Evolutionary conservation across 2,797 vertebrate species (phyloP).

Genomic region (Malacoraja senta): DNA sequence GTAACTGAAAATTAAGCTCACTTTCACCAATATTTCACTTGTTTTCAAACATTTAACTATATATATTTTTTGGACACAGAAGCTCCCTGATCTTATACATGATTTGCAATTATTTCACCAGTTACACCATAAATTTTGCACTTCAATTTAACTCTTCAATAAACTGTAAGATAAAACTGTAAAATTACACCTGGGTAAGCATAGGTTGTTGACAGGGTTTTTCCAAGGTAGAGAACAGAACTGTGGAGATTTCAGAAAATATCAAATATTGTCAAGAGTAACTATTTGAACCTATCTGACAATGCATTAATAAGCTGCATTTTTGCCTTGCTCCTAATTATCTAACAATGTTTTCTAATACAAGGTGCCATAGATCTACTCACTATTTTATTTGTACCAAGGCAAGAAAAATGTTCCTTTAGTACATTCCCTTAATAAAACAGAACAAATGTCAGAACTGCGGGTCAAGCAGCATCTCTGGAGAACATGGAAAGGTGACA

Average conservation of each 20-base stretch:
- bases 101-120: background rate
- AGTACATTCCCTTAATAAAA: no score
- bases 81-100: background rate
- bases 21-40: background rate
- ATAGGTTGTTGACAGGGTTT: no score
- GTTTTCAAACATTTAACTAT: background rate
- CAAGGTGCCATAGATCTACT: background rate
- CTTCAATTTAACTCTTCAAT: background rate
- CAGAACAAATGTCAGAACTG: no score
- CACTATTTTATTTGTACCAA: no score
- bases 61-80: no score
- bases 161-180: background rate
- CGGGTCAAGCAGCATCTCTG: no score
- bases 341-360: background rate
- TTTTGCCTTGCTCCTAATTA: background rate
- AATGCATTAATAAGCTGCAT: background rate
- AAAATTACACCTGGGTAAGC: background rate
- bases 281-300: background rate
- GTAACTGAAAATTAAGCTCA: slow-evolving; percentile 14
- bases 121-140: background rate
- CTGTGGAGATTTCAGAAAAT: slow-evolving; percentile 10
- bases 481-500: no score
- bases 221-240: background rate
- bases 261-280: background rate
- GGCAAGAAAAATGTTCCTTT: no score